Conservation (phyloP, 2,888 invertebrate genomes). For the Eupithecia abbreviata region DNA sequence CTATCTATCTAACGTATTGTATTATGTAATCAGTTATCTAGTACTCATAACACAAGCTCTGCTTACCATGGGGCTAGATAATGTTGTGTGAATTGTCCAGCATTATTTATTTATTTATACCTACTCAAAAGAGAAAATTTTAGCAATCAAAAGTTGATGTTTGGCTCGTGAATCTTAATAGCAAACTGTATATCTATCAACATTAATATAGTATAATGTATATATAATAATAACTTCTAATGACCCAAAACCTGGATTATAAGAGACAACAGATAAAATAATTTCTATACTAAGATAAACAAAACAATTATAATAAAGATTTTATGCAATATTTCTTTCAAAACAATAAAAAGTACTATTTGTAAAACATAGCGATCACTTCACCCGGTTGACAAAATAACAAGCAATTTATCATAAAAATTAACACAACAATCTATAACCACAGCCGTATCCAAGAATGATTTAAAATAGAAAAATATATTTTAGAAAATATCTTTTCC, state of each 20-base stretch:
- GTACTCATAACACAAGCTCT: too few species aligned
- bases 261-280: not conserved
- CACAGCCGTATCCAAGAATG: conserved; percentile 19
- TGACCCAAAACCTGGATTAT: not conserved
- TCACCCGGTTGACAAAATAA: not conserved
- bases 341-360: not conserved
- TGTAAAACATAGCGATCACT: not conserved
- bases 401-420: not conserved
- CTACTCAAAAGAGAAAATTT: not conserved
- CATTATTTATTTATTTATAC: too few species aligned
- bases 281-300: too few species aligned
- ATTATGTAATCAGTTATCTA: too few species aligned
- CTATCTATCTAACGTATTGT: too few species aligned
- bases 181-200: not conserved
- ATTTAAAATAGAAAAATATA: conserved; percentile 49
- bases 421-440: conserved; percentile 29
- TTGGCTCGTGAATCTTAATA: not conserved
- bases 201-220: too few species aligned
- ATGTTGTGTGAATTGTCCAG: too few species aligned
- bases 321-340: too few species aligned
- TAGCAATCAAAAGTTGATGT: not conserved
- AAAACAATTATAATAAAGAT: too few species aligned
- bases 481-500: conserved; percentile 48
- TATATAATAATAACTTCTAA: not conserved
- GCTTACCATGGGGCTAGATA: too few species aligned